Evolutionary conservation across 1,140 invertebrate genomes (phyloP).

Genomic region (Drosophila asahinai): DNA sequence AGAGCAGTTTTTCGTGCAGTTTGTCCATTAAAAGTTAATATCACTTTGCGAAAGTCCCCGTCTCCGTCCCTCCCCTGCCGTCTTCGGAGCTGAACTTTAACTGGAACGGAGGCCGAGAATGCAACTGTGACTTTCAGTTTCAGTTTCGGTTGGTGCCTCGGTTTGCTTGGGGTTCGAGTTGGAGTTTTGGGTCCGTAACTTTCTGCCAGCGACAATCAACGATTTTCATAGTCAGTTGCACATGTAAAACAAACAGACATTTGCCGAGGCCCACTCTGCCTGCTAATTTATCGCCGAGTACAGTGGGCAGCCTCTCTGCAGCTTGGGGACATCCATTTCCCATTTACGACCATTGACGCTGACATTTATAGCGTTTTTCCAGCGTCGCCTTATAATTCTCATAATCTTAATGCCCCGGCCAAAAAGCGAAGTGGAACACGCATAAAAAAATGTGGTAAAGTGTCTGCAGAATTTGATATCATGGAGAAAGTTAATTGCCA

Average conservation of each 20-base stretch:
- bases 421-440: conserved; percentile 37
- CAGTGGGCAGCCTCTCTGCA: background rate
- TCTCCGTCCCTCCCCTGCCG: conserved; percentile 12
- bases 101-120: conserved; percentile 40
- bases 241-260: conserved; percentile 73
- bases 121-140: conserved; percentile 68
- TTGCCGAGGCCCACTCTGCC: conserved; percentile 55
- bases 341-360: conserved; percentile 69
- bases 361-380: conserved; percentile 72
- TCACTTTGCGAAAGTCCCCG: conserved; percentile 76
- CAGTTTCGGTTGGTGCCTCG: conserved; percentile 36
- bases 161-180: conserved; percentile 29
- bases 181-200: conserved; percentile 41
- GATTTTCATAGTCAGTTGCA: conserved; percentile 82
- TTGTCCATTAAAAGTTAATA: conserved; percentile 84
- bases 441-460: background rate
- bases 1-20: conserved; percentile 70
- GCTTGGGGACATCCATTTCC: conserved; percentile 49
- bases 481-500: no score
- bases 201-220: conserved; percentile 77
- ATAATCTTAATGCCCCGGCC: conserved; percentile 66
- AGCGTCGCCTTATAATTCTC: conserved; percentile 66
- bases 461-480: no score
- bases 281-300: conserved; percentile 59
- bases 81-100: conserved; percentile 38